Evolutionary conservation across 1,140 invertebrate species (phyloP).

Genomic region (Habropoda laboriosa): DNA sequence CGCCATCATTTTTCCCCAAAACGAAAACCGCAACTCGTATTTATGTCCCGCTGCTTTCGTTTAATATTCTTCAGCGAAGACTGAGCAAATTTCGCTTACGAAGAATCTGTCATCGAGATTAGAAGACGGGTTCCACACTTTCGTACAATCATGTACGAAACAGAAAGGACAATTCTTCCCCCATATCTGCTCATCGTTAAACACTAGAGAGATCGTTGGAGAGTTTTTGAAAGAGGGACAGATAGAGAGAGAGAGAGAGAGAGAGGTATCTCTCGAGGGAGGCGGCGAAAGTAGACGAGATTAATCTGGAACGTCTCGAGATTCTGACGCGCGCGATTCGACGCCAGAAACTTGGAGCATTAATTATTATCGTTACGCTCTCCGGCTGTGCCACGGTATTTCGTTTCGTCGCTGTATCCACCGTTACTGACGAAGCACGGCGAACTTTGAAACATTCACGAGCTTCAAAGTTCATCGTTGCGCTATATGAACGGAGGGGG

Average conservation of each 20-base stretch:
- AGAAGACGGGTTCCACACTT: conserved; percentile 32
- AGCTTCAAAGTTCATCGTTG: not conserved
- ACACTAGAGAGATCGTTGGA: no score
- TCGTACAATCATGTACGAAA: conserved; percentile 47
- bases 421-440: not conserved
- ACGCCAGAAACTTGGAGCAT: conserved; percentile 29
- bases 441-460: conserved; percentile 23
- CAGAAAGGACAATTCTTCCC: not conserved
- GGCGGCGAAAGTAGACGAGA: conserved; percentile 11
- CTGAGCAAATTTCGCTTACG: not conserved
- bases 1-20: conserved; percentile 17
- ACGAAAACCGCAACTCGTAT: conserved; percentile 29
- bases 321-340: conserved; percentile 36
- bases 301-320: conserved; percentile 33
- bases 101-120: not conserved
- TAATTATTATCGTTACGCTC: conserved; percentile 37
- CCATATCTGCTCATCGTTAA: no score
- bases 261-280: no score
- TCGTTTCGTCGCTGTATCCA: conserved; percentile 21
- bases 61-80: not conserved
- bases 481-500: not conserved
- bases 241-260: not conserved
- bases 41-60: conserved; percentile 20
- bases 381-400: not conserved
- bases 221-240: not conserved